phyloP scores from a whole-genome alignment of 2,888 invertebrate species.

The Drosophila antonietae region DNA sequence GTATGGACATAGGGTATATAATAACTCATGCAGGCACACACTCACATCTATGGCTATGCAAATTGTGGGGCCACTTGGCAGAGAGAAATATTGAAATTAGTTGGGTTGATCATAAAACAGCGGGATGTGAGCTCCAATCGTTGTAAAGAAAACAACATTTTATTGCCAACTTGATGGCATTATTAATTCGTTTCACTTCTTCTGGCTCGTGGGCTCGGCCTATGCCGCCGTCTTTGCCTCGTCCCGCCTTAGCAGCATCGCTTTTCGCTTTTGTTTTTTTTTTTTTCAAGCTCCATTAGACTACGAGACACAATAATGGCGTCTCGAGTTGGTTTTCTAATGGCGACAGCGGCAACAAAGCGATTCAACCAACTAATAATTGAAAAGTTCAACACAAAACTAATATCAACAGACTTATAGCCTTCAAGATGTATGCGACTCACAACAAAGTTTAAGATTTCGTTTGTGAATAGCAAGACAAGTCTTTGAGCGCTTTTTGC shows the following conservation, averaged over 20 bases:
- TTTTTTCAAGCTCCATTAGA: conserved; percentile 69
- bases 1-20: neutral
- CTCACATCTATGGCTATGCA: conserved; percentile 37
- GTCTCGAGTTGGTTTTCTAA: conserved; percentile 59
- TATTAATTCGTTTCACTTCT: conserved; percentile 70
- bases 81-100: conserved; percentile 66
- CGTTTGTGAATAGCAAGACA: neutral
- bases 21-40: neutral
- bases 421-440: neutral
- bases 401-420: conserved; percentile 8
- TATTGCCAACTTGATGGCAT: conserved; percentile 58
- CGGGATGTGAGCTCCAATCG: conserved; percentile 38
- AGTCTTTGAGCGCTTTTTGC: neutral
- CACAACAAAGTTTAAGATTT: neutral
- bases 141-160: conserved; percentile 66
- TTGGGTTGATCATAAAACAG: conserved; percentile 59
- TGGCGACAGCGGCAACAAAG: conserved; percentile 42
- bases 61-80: conserved; percentile 35
- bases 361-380: conserved; percentile 29
- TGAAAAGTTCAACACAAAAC: conserved; percentile 34
- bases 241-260: conserved; percentile 27
- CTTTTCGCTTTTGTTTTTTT: conserved; percentile 46
- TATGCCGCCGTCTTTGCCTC: neutral
- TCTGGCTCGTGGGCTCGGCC: conserved; percentile 21
- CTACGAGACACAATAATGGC: conserved; percentile 58